Conservation (phyloP, 1,140 invertebrate species). For the Protaetia brevitarsis region DNA sequence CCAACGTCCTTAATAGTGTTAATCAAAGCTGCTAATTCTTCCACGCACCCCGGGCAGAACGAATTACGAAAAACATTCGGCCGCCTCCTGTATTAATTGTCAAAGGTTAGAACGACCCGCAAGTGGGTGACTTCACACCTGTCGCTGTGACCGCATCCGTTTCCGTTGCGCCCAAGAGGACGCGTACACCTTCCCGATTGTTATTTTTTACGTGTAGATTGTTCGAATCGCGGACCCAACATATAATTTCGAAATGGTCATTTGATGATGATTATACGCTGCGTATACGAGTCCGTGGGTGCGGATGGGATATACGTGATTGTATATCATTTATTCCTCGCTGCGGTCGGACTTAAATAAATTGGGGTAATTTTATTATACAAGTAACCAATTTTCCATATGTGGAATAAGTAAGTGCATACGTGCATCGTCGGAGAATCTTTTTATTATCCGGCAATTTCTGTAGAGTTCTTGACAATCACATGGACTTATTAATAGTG, state of each 20-base stretch:
- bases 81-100: constrained; percentile 19
- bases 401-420: too few species aligned
- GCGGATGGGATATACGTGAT: background rate
- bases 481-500: too few species aligned
- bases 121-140: constrained; percentile 36
- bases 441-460: too few species aligned
- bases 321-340: background rate
- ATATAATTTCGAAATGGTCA: background rate
- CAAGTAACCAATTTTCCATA: background rate
- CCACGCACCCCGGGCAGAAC: background rate
- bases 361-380: constrained; percentile 3
- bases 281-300: background rate
- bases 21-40: background rate
- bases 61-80: background rate
- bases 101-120: constrained; percentile 31
- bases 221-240: background rate
- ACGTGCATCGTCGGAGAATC: too few species aligned
- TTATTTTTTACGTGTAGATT: constrained; percentile 18
- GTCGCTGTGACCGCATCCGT: constrained; percentile 37
- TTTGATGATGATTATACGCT: constrained; percentile 7
- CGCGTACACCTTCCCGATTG: background rate
- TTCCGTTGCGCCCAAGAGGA: constrained; percentile 29
- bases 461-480: too few species aligned
- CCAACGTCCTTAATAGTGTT: background rate
- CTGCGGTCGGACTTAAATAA: background rate